These are phyloP conservation scores for Neosilurus mollespiculum DNA, from an alignment of 2,797 vertebrate genomes.

Conservation along the genomic window DNA sequence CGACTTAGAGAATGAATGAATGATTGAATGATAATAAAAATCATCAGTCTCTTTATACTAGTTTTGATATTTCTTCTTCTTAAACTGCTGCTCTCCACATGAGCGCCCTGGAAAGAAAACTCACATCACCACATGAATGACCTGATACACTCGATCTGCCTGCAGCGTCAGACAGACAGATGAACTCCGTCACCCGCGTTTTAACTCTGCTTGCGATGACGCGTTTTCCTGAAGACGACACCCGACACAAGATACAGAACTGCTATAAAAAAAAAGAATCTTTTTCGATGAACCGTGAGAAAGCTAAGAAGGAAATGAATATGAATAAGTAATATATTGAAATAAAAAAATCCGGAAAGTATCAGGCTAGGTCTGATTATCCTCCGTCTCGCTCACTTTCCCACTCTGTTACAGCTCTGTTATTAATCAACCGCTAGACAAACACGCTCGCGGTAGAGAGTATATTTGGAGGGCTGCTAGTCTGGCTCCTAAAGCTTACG, in stretches of 20 bases:
- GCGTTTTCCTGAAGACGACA: background rate
- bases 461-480: slow-evolving; percentile 42
- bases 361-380: background rate
- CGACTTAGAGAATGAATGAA: too few species aligned
- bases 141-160: background rate
- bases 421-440: slow-evolving; percentile 75
- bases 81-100: background rate
- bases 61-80: background rate
- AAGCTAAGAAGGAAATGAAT: background rate
- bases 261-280: background rate
- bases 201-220: background rate
- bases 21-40: too few species aligned
- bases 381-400: slow-evolving; percentile 2
- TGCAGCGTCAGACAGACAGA: background rate
- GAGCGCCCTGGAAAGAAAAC: background rate
- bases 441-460: slow-evolving; percentile 66
- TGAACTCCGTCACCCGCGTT: background rate
- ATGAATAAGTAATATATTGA: background rate
- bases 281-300: background rate
- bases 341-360: background rate
- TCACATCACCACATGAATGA: background rate
- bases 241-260: background rate
- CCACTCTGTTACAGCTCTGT: slow-evolving; percentile 54
- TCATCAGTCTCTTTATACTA: background rate
- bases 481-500: slow-evolving; percentile 3